Base-by-base conservation (phyloP, 2,113 vertebrate genomes). In the Anarrhichthys ocellatus region DNA sequence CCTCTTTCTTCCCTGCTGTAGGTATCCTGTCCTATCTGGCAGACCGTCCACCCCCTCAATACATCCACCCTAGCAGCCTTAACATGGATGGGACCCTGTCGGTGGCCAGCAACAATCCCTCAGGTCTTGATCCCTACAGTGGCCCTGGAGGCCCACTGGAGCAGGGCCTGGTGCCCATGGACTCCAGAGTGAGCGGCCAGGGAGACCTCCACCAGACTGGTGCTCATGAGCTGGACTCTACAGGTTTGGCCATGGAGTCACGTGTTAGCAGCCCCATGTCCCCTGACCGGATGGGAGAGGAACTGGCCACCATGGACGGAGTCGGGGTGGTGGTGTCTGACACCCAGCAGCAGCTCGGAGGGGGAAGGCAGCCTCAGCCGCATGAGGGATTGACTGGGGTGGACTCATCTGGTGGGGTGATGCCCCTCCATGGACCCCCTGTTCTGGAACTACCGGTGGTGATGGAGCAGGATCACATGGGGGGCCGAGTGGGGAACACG, bases 1-100 rank as follows among this genome's bases (percentile, higher is more conserved):
- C 3, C 22, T 29, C 4, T 6, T 15, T 63, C 20, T 18, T 32
- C 27, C n/a, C 20, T 29, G 20, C 34, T 82, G 13, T 36, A 99
- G 98, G 98, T 87, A 99, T 99, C 90, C 91, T 99, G 81, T 99
- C 98, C 44, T 99, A 99, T 79, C 93, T 99, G 94, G 97, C 98
- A 34, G 98, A 99, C 92, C 96, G 98, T 88, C 98, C 98, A 58
- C 98, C 98, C 22, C 98, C 98, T 86, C 98, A 99, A 78, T 99
- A 99, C 87, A 98, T 99, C 89, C 98, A 99, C 82, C 98, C 98
- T 73, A 98, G 97, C 94, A 96, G 96, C 83, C 95, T 99, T 73
- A 99, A 96, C 84, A 97, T 99, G 66, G 98, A 99, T 40, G 96
- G 95, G 56, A 96, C 96, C 2, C 88, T 99, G 36, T 95, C 98